Evolutionary conservation across 2,888 invertebrate species (phyloP).

Genomic region (Saturnia pavonia): DNA sequence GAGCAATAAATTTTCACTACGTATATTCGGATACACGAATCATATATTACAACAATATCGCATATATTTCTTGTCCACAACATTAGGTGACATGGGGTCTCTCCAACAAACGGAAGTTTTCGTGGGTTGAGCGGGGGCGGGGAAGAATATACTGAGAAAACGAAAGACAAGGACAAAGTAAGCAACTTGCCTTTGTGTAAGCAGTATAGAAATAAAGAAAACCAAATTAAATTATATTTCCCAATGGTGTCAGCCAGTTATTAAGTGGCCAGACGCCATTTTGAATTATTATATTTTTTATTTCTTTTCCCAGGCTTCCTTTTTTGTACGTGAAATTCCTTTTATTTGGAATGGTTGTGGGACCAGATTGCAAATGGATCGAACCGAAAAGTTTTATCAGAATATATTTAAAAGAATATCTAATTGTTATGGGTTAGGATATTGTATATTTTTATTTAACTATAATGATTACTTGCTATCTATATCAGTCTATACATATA

Average conservation of each 20-base stretch:
- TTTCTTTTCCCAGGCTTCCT: slow-evolving; percentile 72
- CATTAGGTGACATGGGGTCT: slow-evolving; percentile 69
- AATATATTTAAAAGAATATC: slow-evolving; percentile 41
- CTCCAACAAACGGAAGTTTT: slow-evolving; percentile 64
- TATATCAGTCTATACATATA: too few relatives aligned
- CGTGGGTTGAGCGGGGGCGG: slow-evolving; percentile 41
- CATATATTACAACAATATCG: slow-evolving; percentile 76
- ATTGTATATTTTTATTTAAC: slow-evolving; percentile 28
- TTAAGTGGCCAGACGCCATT: slow-evolving; percentile 83
- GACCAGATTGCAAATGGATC: slow-evolving; percentile 68
- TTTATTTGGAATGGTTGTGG: slow-evolving; percentile 76
- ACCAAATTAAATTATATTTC: slow-evolving; percentile 80
- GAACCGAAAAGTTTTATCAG: slow-evolving; percentile 48
- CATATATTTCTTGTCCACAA: slow-evolving; percentile 78
- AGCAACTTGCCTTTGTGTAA: slow-evolving; percentile 41
- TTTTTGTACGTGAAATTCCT: slow-evolving; percentile 72
- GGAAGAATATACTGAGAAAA: slow-evolving; percentile 60
- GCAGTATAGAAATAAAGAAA: slow-evolving; percentile 63
- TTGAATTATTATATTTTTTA: slow-evolving; percentile 80
- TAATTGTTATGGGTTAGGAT: not conserved
- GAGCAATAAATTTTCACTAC: slow-evolving; percentile 60
- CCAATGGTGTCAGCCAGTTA: slow-evolving; percentile 83
- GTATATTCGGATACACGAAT: slow-evolving; percentile 73
- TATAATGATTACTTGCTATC: too few relatives aligned
- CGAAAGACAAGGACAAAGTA: slow-evolving; percentile 55